Base-by-base conservation (phyloP, 2,113 vertebrate genomes). In the Scomber colias region DNA sequence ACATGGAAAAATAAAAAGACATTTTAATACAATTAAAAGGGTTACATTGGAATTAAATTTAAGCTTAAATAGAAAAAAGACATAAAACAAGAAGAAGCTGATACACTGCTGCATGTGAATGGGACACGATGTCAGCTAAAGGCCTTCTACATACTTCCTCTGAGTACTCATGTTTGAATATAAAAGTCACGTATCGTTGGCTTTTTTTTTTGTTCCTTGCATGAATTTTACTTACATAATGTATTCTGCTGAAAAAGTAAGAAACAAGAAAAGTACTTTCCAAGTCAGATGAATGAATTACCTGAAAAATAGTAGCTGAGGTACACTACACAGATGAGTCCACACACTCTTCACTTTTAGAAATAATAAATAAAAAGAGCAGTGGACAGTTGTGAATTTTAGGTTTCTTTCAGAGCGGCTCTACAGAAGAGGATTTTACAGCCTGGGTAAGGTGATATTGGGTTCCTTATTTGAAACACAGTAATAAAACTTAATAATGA, bases 401-500 rank as follows among this genome's bases (percentile, higher is more conserved):
- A 35, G 48, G 7, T 13, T 51, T 66, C 15, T 79, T 62, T 77
- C 49, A 57, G 24, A 71, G 24, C 21, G 24, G 51, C 64, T 3
- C 46, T 68, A 63, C 24, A 76, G 24, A 40, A 62, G 50, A n/a
- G 21, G 10, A 51, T 69, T 81, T 78, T 71, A 69, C 48, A 35
- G 27, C 50, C 46, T 84, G 60, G 48, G 61, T 77, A 79, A 68
- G 69, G 54, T 71, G 73, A 77, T 53, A 31, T 35, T 3, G 54
- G 51, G 50, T 27, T 75, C 82, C 50, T 90, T 86, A 78, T 89
- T 84, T 87, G 80, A 71, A 87, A 73, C 71, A 71, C 77, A 82
- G 78, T 82, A 81, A 88, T 87, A 90, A 82, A 87, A 82, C 73
- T 60, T 87, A 84, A 92, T 90, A 92, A 90, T 86, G 82, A 90